Conservation (phyloP, 2,113 vertebrate species). For the Myotis davidii region DNA sequence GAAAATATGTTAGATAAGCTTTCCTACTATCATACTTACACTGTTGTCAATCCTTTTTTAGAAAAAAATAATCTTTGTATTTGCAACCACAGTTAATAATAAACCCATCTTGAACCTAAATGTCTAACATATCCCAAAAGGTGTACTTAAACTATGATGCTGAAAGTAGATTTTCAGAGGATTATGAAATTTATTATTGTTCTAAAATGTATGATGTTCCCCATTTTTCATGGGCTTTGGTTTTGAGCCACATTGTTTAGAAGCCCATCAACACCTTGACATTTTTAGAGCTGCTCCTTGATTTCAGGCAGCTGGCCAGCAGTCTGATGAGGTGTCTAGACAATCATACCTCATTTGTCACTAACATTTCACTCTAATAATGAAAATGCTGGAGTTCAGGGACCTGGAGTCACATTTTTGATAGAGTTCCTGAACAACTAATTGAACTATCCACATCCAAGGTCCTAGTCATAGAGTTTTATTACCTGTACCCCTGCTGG, state of each 20-base stretch:
- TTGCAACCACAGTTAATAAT: background rate
- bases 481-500: constrained; percentile 23
- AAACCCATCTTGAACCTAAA: background rate
- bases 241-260: background rate
- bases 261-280: background rate
- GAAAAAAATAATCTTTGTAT: background rate
- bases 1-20: background rate
- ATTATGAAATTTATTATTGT: background rate
- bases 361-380: constrained; percentile 58
- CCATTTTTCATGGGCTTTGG: background rate
- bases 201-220: background rate
- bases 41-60: background rate
- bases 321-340: constrained; percentile 62
- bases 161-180: background rate
- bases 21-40: background rate
- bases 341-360: constrained; percentile 66
- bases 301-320: background rate
- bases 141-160: background rate
- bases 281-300: constrained; percentile 17
- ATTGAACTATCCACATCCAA: constrained; percentile 69
- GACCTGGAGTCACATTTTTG: constrained; percentile 46
- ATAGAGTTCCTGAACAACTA: constrained; percentile 63
- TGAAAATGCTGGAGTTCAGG: constrained; percentile 58
- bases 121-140: background rate
- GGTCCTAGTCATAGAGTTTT: constrained; percentile 48